Evolutionary conservation across 1,140 invertebrate species (phyloP), one percentile per base, ranked within the genome.

Genomic region (Polyergus mexicanus): DNA sequence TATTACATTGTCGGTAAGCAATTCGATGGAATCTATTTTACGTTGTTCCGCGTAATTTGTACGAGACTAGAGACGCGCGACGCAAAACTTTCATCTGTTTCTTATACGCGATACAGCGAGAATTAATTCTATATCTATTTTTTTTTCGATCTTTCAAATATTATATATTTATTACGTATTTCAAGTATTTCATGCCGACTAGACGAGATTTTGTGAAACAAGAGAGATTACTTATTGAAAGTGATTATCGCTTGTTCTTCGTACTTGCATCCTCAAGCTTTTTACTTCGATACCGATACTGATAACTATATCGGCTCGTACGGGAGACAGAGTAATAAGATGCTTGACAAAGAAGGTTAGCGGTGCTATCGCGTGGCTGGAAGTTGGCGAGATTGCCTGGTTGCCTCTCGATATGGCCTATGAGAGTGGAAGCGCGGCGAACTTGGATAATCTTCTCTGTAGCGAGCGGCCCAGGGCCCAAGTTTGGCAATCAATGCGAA

Each of bases 401-500:
- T 86, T 91, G 86, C 78, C 89, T 88, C 75, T 86, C 86, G 89
- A 90, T 91, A 90, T 86, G 89, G 71, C 80, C 86, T 65, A 51
- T 51, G 47, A 51, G 84, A 69, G 84, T 71, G 58, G 84, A 76
- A 86, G 76, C 86, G 62, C 85, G 86, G 71, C 75, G 88, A 91
- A 91, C 88, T 91, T 91, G 90, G 89, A 91, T 91, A 91, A 91
- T 91, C 90, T 91, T 88, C 83, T 78, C 89, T 47, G 63, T 75
- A 63, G 28, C 89, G 89, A 58, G 28, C 90, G 89, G 83, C 63
- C 84, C 78, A 77, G 78, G 87, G 65, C 69, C 86, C 89, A 91
- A 91, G 90, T 91, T 91, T 91, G 90, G 90, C 90, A 91, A 91
- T 91, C 90, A 91, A 91, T 91, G 90, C 77, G 89, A 91, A 89